Conservation (phyloP, 2,113 vertebrate genomes). For the Plecturocebus donacophilus region DNA sequence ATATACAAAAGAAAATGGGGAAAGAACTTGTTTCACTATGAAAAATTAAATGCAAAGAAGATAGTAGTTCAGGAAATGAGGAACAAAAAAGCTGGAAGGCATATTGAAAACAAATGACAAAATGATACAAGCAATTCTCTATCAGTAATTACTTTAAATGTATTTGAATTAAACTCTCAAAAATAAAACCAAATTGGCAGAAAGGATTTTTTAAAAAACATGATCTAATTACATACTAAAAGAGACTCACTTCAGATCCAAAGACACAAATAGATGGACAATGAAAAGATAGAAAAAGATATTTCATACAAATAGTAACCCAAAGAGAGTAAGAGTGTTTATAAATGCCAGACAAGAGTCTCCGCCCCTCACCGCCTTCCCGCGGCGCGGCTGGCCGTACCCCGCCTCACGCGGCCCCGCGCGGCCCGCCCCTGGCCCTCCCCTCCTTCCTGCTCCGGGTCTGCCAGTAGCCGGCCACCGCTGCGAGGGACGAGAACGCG, state of each 20-base stretch:
- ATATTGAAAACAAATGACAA: background rate
- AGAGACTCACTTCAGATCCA: background rate
- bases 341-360: background rate
- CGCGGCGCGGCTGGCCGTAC: no score
- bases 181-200: background rate
- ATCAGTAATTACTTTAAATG: background rate
- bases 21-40: background rate
- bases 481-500: no score
- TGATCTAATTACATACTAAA: background rate
- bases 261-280: background rate
- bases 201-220: background rate
- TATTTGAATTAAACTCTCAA: background rate
- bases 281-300: background rate
- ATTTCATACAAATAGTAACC: background rate
- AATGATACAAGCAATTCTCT: background rate
- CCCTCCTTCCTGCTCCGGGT: slow-evolving; percentile 51
- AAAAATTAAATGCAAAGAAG: background rate
- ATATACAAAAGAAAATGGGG: background rate
- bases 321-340: background rate
- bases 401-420: background rate
- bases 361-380: background rate
- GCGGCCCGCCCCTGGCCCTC: background rate
- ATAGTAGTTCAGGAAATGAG: background rate
- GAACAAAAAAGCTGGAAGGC: background rate
- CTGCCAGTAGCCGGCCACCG: background rate